These are phyloP conservation scores for Apistogramma diplotaenia DNA, from an alignment of 2,113 vertebrate genomes.

Conservation along the genomic window DNA sequence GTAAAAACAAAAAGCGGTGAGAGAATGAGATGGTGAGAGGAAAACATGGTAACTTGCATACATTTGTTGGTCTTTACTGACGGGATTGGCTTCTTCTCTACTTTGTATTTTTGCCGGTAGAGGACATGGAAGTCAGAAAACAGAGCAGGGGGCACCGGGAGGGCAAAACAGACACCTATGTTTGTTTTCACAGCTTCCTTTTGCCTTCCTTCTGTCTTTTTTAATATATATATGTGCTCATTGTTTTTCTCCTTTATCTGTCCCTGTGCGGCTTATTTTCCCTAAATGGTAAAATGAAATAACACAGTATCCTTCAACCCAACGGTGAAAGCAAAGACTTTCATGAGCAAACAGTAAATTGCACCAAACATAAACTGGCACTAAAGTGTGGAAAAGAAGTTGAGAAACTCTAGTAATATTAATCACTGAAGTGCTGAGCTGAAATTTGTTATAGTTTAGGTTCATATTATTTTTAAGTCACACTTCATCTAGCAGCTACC, in stretches of 20 bases:
- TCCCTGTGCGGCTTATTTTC: background rate
- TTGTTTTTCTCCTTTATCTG: background rate
- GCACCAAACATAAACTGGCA: no score
- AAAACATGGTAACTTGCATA: background rate
- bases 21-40: background rate
- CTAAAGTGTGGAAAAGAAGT: no score
- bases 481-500: background rate
- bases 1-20: constrained; percentile 43
- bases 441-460: background rate
- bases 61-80: background rate
- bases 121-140: constrained; percentile 26
- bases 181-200: constrained; percentile 18
- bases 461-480: background rate
- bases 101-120: constrained; percentile 7
- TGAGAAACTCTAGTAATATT: background rate
- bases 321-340: background rate
- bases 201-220: background rate
- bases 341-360: no score
- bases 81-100: background rate
- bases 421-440: background rate
- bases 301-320: background rate
- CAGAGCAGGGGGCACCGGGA: constrained; percentile 7
- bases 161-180: constrained; percentile 4
- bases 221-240: background rate
- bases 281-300: background rate